These are phyloP conservation scores for Luffia ferchaultella DNA, from an alignment of 2,888 invertebrate species.

Conservation along the genomic window DNA sequence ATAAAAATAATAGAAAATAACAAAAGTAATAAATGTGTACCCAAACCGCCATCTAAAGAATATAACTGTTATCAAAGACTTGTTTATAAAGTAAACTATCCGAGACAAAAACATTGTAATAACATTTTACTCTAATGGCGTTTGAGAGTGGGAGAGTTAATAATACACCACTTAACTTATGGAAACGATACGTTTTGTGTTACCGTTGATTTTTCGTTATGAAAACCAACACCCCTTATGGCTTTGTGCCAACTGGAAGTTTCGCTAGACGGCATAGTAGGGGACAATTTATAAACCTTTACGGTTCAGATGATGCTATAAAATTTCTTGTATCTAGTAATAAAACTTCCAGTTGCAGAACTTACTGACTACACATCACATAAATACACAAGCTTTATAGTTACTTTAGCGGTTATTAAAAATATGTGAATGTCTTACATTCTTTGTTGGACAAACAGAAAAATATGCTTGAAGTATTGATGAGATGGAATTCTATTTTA, in stretches of 20 bases:
- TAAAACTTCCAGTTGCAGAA: constrained; percentile 52
- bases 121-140: constrained; percentile 42
- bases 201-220: constrained; percentile 41
- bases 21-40: constrained; percentile 59
- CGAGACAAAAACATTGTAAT: no score
- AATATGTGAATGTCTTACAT: no score
- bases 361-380: constrained; percentile 52
- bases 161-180: constrained; percentile 13
- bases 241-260: constrained; percentile 61
- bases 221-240: constrained; percentile 63
- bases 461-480: no score
- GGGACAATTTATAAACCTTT: not conserved
- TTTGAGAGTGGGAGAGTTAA: constrained; percentile 15
- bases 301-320: not conserved
- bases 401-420: not conserved
- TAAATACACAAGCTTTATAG: not conserved
- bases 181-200: constrained; percentile 61
- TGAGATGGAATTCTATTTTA: no score
- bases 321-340: constrained; percentile 7
- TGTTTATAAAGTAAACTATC: constrained; percentile 58
- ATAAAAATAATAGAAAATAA: constrained; percentile 15
- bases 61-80: constrained; percentile 39
- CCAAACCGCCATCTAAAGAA: constrained; percentile 57
- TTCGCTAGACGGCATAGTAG: constrained; percentile 23
- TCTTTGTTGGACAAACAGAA: no score